A percentile compares a stretch with the other conserved stretches of the same genome.
Evolutionary conservation across 2,888 invertebrate species (phyloP).

Genomic region (Nephrotoma guestfalica): DNA sequence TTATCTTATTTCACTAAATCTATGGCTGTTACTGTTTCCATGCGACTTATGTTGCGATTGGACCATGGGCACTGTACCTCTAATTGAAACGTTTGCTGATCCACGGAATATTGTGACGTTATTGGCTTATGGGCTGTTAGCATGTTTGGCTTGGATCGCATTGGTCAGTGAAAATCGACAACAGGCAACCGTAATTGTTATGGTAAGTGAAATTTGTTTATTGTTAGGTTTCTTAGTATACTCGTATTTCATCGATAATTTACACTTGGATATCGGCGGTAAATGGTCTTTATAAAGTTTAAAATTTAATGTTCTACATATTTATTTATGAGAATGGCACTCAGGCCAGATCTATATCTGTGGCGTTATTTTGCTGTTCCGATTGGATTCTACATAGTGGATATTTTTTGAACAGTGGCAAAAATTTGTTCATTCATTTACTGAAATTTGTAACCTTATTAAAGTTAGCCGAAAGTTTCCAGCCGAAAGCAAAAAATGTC

Average conservation of each 20-base stretch:
- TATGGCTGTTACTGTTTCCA: constrained; percentile 80
- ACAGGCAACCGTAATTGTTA: constrained; percentile 50
- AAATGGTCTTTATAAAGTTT: too few relatives aligned
- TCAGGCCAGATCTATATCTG: too few relatives aligned
- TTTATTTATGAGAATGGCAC: not conserved
- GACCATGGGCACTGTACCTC: constrained; percentile 93
- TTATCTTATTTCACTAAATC: constrained; percentile 80
- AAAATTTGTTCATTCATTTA: too few relatives aligned
- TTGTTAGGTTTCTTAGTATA: too few relatives aligned
- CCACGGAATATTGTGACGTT: constrained; percentile 68
- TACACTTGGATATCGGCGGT: too few relatives aligned
- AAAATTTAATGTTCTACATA: not conserved
- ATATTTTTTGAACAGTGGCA: too few relatives aligned
- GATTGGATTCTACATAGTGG: too few relatives aligned
- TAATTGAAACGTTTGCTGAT: constrained; percentile 67
- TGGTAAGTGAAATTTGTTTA: constrained; percentile 34
- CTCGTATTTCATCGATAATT: too few relatives aligned
- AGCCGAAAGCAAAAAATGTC: too few relatives aligned
- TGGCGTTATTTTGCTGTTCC: too few relatives aligned
- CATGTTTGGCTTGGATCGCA: constrained; percentile 39
- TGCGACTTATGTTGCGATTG: constrained; percentile 91
- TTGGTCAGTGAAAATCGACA: constrained; percentile 42
- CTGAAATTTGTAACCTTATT: too few relatives aligned
- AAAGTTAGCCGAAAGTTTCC: too few relatives aligned
- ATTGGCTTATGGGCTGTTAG: constrained; percentile 45